Base-by-base conservation (phyloP, 2,113 vertebrate genomes). In the Sylvilagus bachmani region DNA sequence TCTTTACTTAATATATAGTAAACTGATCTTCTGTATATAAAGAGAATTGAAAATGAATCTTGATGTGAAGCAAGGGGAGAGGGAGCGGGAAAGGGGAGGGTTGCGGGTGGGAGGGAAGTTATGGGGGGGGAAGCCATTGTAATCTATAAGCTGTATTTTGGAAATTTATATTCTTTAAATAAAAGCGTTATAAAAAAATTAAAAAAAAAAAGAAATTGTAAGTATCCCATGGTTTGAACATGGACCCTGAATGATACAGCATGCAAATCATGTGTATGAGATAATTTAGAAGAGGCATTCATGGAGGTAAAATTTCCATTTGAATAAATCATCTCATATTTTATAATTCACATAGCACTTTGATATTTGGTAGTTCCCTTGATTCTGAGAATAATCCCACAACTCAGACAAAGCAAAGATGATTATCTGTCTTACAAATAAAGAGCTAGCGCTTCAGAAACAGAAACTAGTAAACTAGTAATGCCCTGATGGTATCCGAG, bases 381-480 rank as follows among this genome's bases (percentile, higher is more conserved):
- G 44, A 85, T 86, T 38, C 10, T 55, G 4, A 86, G 22, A 31
- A 14, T 58, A 89, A 90, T 89, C 82, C 62, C 3, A 5, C 82
- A 75, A 85, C 44, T 89, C 49, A 71, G 22, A 89, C 24, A 89
- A 91, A 69, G 61, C 67, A 33, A 91, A 82, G 44, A 77, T 33
- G 13, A 33, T 38, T 82, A 71, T 55, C 53, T 62, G n/a, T 62
- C 89, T 87, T 64, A 69, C 44, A 82, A 74, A 73, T 71, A 80
- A 66, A 51, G 22, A 89, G 27, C 71, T 36, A 89, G 69, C 38
- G 1, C 55, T 6, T 49, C 70, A 70, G 75, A 67, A 69, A 62
- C 38, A 21, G n/a, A 82, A 91, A 91, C 64, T 27, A 14, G 61
- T n/a, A 89, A 67, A 69, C 49, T 55, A 83, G 24, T 14, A 38